A percentile compares a stretch with the other conserved stretches of the same genome.
Evolutionary conservation across 2,113 vertebrate species (phyloP).

Genomic region (Seriola dumerili): DNA sequence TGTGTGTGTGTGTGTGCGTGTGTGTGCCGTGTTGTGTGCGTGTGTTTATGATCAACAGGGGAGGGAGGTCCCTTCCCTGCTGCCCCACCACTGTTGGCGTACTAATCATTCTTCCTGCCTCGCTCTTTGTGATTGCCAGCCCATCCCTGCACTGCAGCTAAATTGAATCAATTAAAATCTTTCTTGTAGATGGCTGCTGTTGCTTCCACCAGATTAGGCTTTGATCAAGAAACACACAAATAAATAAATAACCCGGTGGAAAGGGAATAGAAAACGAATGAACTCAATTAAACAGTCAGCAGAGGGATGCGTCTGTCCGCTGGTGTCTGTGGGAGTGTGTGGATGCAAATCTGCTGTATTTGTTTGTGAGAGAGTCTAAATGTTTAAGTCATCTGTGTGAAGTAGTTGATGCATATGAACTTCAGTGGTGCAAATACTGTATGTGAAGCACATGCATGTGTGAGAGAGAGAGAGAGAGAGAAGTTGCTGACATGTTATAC

Average conservation of each 20-base stretch:
- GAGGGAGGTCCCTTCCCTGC: slow-evolving; percentile 23
- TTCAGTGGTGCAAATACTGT: not conserved
- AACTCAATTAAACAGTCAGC: slow-evolving; percentile 72
- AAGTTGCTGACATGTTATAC: too few species aligned
- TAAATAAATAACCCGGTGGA: slow-evolving; percentile 62
- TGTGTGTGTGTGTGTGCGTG: not conserved
- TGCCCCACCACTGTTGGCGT: slow-evolving; percentile 54
- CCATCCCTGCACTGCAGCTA: slow-evolving; percentile 72
- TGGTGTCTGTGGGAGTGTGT: slow-evolving; percentile 10
- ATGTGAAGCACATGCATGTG: not conserved
- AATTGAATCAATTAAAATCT: slow-evolving; percentile 83
- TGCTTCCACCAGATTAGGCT: slow-evolving; percentile 76
- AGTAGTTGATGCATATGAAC: not conserved
- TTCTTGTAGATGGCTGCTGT: slow-evolving; percentile 70
- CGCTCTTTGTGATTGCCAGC: slow-evolving; percentile 70
- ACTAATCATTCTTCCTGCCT: slow-evolving; percentile 77
- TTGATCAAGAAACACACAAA: slow-evolving; percentile 76
- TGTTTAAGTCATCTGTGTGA: not conserved
- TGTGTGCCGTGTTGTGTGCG: not conserved
- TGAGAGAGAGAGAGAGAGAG: not conserved
- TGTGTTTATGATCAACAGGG: not conserved
- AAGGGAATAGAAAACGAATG: slow-evolving; percentile 67
- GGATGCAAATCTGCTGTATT: slow-evolving; percentile 17
- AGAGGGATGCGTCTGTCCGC: not conserved
- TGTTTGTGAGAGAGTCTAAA: slow-evolving; percentile 6